phyloP scores from a whole-genome alignment of 2,888 invertebrate genomes.

The Scaptomyza flava region DNA sequence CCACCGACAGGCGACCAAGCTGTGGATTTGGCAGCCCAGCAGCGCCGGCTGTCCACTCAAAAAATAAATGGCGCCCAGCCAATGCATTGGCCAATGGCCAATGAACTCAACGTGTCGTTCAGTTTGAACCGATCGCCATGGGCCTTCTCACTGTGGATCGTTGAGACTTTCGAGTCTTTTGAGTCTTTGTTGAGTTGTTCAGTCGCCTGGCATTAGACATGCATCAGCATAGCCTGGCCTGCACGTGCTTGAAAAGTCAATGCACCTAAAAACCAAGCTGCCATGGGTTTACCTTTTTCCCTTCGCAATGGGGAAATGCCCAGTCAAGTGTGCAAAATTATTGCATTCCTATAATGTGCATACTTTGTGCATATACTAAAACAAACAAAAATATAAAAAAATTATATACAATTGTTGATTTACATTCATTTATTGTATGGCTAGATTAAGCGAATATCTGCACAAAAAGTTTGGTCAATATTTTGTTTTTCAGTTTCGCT shows the following conservation, averaged over 20 bases:
- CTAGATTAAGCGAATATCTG: slow-evolving; percentile 35
- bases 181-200: slow-evolving; percentile 8
- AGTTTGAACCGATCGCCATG: slow-evolving; percentile 24
- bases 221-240: slow-evolving; percentile 54
- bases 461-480: slow-evolving; percentile 8
- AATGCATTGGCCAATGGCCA: slow-evolving; percentile 34
- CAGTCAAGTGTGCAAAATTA: slow-evolving; percentile 54
- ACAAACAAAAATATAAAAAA: neutral
- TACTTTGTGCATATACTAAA: slow-evolving; percentile 1
- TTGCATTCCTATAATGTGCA: slow-evolving; percentile 36
- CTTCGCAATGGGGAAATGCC: slow-evolving; percentile 5
- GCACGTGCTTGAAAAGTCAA: slow-evolving; percentile 61
- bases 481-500: slow-evolving; percentile 37
- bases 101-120: slow-evolving; percentile 46
- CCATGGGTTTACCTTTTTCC: slow-evolving; percentile 3
- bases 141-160: slow-evolving; percentile 22
- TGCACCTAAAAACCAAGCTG: slow-evolving; percentile 36
- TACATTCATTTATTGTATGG: slow-evolving; percentile 5
- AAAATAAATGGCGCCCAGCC: slow-evolving; percentile 38
- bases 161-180: neutral
- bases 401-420: neutral
- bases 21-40: slow-evolving; percentile 51
- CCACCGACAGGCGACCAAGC: slow-evolving; percentile 3
- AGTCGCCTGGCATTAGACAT: slow-evolving; percentile 50
- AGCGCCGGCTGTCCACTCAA: slow-evolving; percentile 29